These are phyloP conservation scores for Xyrichtys novacula DNA, from an alignment of 2,797 vertebrate species.

Conservation along the genomic window DNA sequence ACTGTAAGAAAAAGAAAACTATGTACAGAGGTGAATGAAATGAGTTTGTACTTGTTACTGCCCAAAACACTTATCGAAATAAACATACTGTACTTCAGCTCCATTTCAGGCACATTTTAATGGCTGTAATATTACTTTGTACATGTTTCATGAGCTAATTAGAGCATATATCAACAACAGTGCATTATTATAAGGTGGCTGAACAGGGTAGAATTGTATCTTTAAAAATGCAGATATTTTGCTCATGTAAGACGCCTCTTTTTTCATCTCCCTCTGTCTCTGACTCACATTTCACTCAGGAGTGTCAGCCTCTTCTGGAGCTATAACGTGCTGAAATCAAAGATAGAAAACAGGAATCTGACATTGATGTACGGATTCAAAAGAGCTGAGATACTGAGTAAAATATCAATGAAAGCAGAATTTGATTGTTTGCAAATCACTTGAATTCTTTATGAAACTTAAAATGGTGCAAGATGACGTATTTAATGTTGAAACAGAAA, in stretches of 20 bases:
- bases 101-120: constrained; percentile 70
- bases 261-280: neutral
- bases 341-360: neutral
- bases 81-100: constrained; percentile 83
- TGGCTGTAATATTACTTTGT: constrained; percentile 52
- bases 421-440: too few species aligned
- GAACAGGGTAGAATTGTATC: neutral
- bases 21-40: constrained; percentile 79
- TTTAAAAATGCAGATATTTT: neutral
- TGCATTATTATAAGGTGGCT: constrained; percentile 25
- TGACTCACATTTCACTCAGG: neutral
- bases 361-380: too few species aligned
- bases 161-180: constrained; percentile 7
- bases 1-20: constrained; percentile 60
- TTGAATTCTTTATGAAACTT: too few species aligned
- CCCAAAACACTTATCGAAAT: constrained; percentile 80
- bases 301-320: neutral
- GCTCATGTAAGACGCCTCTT: neutral
- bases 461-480: too few species aligned
- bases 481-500: too few species aligned
- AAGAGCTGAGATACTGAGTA: too few species aligned
- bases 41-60: constrained; percentile 78
- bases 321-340: neutral
- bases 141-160: constrained; percentile 18
- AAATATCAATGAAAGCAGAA: too few species aligned